phyloP scores from a whole-genome alignment of 2,113 vertebrate species.

The Eclectus roratus region DNA sequence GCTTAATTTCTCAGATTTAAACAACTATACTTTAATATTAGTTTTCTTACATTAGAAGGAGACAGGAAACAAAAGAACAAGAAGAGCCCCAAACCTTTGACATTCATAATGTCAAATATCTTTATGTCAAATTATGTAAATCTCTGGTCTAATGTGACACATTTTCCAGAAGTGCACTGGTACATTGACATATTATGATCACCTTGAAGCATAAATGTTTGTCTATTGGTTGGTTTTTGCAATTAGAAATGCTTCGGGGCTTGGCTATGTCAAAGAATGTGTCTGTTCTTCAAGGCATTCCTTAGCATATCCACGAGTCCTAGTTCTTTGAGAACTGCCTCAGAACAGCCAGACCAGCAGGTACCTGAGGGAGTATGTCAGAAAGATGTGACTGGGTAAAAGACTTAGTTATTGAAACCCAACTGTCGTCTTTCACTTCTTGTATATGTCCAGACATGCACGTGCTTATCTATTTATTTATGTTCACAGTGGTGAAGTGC shows the following conservation, averaged over 20 bases:
- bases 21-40: neutral
- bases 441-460: neutral
- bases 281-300: neutral
- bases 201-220: neutral
- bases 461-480: neutral
- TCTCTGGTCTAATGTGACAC: neutral
- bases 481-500: neutral
- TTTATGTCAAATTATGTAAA: neutral
- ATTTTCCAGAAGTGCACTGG: neutral
- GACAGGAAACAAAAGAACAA: neutral
- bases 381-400: neutral
- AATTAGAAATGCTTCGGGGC: neutral
- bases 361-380: neutral
- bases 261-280: neutral
- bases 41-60: neutral
- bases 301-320: neutral
- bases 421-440: neutral
- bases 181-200: fast-evolving
- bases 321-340: neutral
- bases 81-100: neutral
- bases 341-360: neutral
- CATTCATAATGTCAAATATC: neutral
- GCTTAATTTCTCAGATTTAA: neutral
- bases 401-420: neutral
- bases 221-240: neutral